Percentiles rank a stretch among this genome's conserved stretches.
Evolutionary conservation across 1,140 invertebrate genomes (phyloP).

Genomic region (Drosophila leontia): DNA sequence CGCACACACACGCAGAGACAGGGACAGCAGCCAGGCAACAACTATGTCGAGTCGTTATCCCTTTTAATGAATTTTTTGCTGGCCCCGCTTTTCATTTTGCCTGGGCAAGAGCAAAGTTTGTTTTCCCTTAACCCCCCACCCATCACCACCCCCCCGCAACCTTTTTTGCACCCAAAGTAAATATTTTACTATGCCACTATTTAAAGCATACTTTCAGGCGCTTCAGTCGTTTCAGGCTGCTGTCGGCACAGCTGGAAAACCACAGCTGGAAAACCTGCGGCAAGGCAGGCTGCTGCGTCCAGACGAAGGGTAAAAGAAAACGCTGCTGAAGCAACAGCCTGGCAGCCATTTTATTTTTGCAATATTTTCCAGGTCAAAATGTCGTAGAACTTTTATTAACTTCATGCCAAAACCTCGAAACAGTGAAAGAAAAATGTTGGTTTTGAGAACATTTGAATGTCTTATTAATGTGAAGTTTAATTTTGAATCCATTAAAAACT

Average conservation of each 20-base stretch:
- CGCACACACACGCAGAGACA: constrained; percentile 6
- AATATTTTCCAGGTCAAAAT: constrained; percentile 81
- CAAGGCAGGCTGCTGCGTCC: constrained; percentile 9
- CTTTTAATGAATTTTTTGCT: constrained; percentile 81
- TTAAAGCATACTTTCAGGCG: constrained; percentile 74
- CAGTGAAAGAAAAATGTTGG: background rate
- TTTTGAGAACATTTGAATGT: background rate
- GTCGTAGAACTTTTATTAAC: constrained; percentile 82
- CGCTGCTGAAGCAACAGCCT: constrained; percentile 62
- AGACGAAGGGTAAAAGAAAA: constrained; percentile 15
- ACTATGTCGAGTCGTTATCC: constrained; percentile 78
- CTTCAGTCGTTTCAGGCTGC: constrained; percentile 9
- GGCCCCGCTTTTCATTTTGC: constrained; percentile 58
- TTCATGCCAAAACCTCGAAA: constrained; percentile 35
- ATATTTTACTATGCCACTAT: constrained; percentile 81
- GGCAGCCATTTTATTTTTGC: constrained; percentile 77
- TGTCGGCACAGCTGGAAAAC: constrained; percentile 68
- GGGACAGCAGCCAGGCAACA: constrained; percentile 46
- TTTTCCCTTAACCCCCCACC: constrained; percentile 19
- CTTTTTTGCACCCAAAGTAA: constrained; percentile 73
- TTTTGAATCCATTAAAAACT: too few species aligned
- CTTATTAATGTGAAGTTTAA: background rate
- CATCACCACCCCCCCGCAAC: constrained; percentile 4
- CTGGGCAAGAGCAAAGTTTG: constrained; percentile 47
- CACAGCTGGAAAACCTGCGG: constrained; percentile 43